Percentiles rank a stretch among this genome's conserved stretches.
These are phyloP conservation scores for Portunus trituberculatus DNA, from an alignment of 1,140 invertebrate species.

Conservation along the genomic window DNA sequence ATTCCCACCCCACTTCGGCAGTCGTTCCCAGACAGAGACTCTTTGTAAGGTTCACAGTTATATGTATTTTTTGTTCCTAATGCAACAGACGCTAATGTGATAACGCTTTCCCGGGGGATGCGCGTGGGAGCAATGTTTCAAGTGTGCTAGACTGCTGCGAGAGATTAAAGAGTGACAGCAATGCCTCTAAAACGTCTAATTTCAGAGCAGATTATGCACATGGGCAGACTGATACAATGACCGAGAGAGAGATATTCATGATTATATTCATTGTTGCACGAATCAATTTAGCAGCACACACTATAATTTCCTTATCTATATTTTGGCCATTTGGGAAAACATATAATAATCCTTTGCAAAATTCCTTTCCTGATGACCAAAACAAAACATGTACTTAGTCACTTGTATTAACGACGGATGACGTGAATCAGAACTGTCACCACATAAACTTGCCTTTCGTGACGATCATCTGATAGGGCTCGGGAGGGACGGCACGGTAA, in stretches of 20 bases:
- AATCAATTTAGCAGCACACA: not conserved
- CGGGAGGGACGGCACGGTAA: too few species aligned
- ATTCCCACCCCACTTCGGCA: not conserved
- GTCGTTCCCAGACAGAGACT: not conserved
- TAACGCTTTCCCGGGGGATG: not conserved
- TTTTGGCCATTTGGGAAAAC: too few species aligned
- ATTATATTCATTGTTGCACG: not conserved
- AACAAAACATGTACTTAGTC: too few species aligned
- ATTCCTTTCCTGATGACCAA: too few species aligned
- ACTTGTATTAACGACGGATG: too few species aligned
- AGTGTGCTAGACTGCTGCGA: not conserved
- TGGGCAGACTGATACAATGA: not conserved
- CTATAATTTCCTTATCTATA: not conserved
- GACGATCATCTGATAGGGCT: too few species aligned
- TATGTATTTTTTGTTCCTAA: not conserved
- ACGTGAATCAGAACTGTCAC: too few species aligned
- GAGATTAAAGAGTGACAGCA: not conserved
- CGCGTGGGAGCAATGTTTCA: not conserved
- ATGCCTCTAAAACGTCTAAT: not conserved
- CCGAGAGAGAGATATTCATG: not conserved
- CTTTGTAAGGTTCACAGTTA: slow-evolving; percentile 12
- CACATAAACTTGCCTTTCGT: too few species aligned
- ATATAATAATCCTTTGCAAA: too few species aligned
- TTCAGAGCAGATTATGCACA: not conserved
- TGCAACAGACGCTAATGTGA: slow-evolving; percentile 10